Evolutionary conservation across 2,888 invertebrate genomes (phyloP), one percentile per base, ranked within the genome.

Genomic region (Bembecia ichneumoniformis): DNA sequence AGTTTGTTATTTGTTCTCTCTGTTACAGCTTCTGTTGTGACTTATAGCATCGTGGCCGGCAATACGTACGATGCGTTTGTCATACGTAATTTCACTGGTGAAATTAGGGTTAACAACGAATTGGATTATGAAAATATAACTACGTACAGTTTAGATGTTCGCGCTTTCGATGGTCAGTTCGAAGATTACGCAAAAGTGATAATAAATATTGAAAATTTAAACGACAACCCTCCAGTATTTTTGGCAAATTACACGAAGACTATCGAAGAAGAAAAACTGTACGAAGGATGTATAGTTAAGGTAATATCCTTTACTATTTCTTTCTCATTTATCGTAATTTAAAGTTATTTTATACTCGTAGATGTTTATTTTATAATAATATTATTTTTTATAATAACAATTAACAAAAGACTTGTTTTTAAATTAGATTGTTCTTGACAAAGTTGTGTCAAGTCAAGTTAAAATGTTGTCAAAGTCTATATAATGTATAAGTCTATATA

Each of bases 141-240:
- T n/a, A 91, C 93, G 65, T 97, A 97, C 68, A 92, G 91, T 48
- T 82, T 96, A n/a, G 93, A 92, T 49, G 93, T 96, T 1, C 89
- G 92, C 54, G 96, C 96, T 0, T 93, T 93, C 55, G 96, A 96
- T 71, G 96, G 96, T 1, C 89, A 92, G 47, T 95, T 90, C 71
- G 92, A 94, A 57, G 96, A 96, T 66, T 91, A 91, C 50, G 93
- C 96, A 0, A 91, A 90, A 59, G 97, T 98, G 0, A 90, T 92
- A 47, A 96, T 98, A 47, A 91, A 92, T 59, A 93, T 97, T 49
- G 93, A 92, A 59, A 95, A 98, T 74, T 93, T 97, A 46, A 98
- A 98, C 69, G 98, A 98, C 72, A 96, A 97, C 74, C 92, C 93
- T 0, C 98, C 98, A 0, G 90, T 92, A 1, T 98, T 98, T 67